Base-by-base conservation (phyloP, 2,113 vertebrate species). In the Pteronura brasiliensis region DNA sequence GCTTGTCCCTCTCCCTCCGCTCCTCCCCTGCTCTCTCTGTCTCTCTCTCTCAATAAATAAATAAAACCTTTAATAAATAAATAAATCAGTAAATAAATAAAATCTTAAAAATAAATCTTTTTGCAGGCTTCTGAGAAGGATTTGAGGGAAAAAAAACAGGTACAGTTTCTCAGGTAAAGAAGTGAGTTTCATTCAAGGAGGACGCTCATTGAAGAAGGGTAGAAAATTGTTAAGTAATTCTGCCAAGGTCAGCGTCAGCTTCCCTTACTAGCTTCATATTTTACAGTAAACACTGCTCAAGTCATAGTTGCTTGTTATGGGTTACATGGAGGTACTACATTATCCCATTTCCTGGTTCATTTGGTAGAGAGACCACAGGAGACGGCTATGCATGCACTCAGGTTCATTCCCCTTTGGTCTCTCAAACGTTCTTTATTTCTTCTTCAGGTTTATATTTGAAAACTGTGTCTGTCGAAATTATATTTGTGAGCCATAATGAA, bases 211-310 rank as follows among this genome's bases (percentile, higher is more conserved):
- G 34, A 12, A 79, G 4, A 88, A 93, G 18, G 21, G 11, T 80
- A 80, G 65, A 72, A 31, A 84, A 95, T 42, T 25, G 4, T 94
- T 89, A 80, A 79, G 55, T 67, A 74, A 55, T 57, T 94, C 80
- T 89, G 4, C 36, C 82, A 98, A 95, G 59, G 83, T 93, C 84
- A 69, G 3, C 23, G 10, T 92, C 83, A 92, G 12, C 47, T 92
- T 47, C 67, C 59, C 39, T 96, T 82, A 74, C 52, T 83, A 2
- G 44, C 29, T 95, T 42, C 44, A 29, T 86, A 84, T 89, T 96
- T 96, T 67, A 82, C 3, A 83, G 69, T 25, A 76, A 72, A 44
- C 36, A 89, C 42, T 93, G 39, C 55, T 92, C 18, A 25, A 63
- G 23, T 90, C 91, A 88, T 77, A 47, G 6, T 67, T 88, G 39